These are phyloP conservation scores for Lycaon pictus DNA, from an alignment of 2,113 vertebrate genomes.

Conservation along the genomic window DNA sequence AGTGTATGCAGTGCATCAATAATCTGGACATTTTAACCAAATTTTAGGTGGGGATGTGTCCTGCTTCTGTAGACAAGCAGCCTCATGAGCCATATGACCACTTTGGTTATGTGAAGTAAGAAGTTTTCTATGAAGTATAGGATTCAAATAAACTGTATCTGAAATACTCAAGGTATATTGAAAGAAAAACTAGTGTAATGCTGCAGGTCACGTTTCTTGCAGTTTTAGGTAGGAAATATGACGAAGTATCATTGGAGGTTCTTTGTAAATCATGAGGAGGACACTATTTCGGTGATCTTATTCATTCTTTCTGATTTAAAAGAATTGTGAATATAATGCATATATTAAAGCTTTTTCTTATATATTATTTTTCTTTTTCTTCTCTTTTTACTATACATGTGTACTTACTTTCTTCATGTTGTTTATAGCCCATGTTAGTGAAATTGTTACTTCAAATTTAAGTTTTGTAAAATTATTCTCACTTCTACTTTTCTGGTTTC, in stretches of 20 bases:
- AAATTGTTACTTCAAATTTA: not conserved
- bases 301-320: not conserved
- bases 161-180: not conserved
- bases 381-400: not conserved
- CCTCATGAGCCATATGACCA: not conserved
- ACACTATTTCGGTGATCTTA: not conserved
- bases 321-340: not conserved
- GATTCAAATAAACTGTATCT: not conserved
- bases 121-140: not conserved
- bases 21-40: not conserved
- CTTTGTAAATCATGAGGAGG: not conserved
- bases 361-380: not conserved
- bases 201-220: not conserved
- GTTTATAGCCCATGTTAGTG: not conserved
- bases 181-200: not conserved
- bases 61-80: not conserved
- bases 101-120: not conserved
- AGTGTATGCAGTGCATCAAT: not conserved
- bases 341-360: not conserved
- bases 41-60: not conserved
- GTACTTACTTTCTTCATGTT: not conserved
- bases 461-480: not conserved
- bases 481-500: not conserved
- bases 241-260: not conserved
- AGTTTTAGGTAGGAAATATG: not conserved